Base-by-base conservation (phyloP, 2,888 invertebrate species). In the Acanthopleura granulata region DNA sequence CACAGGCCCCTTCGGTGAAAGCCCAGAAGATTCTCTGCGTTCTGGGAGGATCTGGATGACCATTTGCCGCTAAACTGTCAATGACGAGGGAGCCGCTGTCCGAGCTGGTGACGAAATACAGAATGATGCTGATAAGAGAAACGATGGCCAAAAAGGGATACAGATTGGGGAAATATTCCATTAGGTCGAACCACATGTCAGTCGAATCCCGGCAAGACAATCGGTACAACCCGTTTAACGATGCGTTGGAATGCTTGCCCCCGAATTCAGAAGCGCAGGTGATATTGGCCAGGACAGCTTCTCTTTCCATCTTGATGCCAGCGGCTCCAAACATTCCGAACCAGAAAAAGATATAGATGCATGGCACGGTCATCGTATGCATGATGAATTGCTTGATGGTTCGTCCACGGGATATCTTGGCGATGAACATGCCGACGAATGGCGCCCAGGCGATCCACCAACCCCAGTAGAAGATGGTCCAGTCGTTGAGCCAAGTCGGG, bases 381-480 rank as follows among this genome's bases (percentile, higher is more conserved):
- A 57, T 72, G 25, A 74, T 57, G 49, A 74, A 74, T 27, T 74
- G 61, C 22, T 49, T 49, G 71, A 75, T 77, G 61, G 70, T 76
- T 73, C 76, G 70, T 14, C 77, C 77, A n/a, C 75, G 76, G 22
- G 77, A 77, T 6, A 77, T 77, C 30, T 71, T 74, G 25, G 77
- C 77, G 61, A 77, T 77, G 50, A 77, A 77, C 78, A 78, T 78
- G 27, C 77, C 77, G 30, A 77, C 77, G 66, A 77, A 77, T 16
- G 77, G 77, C 0, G 77, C 79, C 77, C 77, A 77, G 22, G 78
- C 78, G 70, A 77, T 78, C 77, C 77, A 77, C 77, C 77, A 77
- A 14, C 78, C 77, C 78, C 78, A 77, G 51, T 77, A 77, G 49
- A 77, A 78, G 29, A 77, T 78, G 29, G 77, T 77, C 77, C 77